Evolutionary conservation across 2,888 invertebrate genomes (phyloP).

Genomic region (Podotricha telesiphe): DNA sequence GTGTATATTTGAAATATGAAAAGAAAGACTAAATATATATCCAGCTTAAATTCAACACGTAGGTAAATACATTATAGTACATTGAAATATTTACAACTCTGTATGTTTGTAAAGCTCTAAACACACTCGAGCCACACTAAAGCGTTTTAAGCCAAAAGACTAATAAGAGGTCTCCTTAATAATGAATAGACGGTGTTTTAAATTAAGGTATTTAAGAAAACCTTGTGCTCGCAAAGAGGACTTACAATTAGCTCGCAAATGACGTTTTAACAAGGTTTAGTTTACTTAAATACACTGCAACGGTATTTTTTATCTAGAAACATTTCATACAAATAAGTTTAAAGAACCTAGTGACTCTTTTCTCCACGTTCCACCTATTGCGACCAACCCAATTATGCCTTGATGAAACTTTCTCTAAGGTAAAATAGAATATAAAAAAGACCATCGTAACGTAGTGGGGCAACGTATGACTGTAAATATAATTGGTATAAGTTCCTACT

Average conservation of each 20-base stretch:
- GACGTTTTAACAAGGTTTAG: background rate
- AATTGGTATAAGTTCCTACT: no score
- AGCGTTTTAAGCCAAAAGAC: constrained; percentile 8
- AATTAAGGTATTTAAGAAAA: constrained; percentile 16
- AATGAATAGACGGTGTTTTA: constrained; percentile 3
- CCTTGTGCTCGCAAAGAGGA: background rate
- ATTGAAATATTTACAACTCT: background rate
- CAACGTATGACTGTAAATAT: no score
- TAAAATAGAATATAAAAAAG: no score
- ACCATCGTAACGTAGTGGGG: no score
- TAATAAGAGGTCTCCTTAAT: constrained; percentile 13
- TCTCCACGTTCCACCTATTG: no score
- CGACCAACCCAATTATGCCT: no score
- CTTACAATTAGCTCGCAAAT: constrained; percentile 1
- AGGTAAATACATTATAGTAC: no score
- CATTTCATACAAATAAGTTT: no score
- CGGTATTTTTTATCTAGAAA: background rate
- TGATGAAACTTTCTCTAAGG: no score
- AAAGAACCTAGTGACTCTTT: background rate
- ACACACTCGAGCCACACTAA: constrained; percentile 11
- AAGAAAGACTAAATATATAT: no score
- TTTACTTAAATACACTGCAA: background rate
- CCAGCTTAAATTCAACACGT: background rate
- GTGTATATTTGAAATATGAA: no score
- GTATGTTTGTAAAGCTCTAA: constrained; percentile 2